These are phyloP conservation scores for Dromococcyx pavoninus DNA, from an alignment of 2,797 vertebrate species.

Conservation along the genomic window DNA sequence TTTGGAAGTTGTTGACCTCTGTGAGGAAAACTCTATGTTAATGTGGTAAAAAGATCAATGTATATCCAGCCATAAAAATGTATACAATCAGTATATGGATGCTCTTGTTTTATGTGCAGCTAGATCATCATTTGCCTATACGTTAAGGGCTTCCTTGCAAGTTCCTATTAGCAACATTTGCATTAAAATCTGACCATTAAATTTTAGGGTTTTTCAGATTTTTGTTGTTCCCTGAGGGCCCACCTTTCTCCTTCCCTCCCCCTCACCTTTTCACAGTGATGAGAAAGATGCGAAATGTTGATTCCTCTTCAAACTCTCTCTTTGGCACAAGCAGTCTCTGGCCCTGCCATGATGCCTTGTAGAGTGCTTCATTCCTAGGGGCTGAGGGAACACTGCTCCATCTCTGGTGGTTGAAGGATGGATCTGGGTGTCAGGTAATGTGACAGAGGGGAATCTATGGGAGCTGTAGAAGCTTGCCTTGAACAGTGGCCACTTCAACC, in stretches of 20 bases:
- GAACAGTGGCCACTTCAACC: neutral
- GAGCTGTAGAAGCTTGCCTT: neutral
- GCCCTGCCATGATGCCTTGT: neutral
- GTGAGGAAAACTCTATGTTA: neutral
- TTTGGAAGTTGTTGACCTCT: neutral
- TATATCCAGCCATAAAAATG: neutral
- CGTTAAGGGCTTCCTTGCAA: neutral
- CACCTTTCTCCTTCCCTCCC: neutral
- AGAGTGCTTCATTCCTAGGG: neutral
- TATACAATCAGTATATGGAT: neutral
- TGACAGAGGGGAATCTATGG: neutral
- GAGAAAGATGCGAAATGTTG: neutral
- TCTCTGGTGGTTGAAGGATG: neutral
- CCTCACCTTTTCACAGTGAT: neutral
- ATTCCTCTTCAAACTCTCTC: neutral
- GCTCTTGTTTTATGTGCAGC: neutral
- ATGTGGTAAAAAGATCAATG: neutral
- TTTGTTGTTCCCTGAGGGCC: neutral
- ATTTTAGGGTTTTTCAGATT: neutral
- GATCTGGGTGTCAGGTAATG: neutral
- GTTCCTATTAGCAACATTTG: neutral
- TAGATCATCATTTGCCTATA: neutral
- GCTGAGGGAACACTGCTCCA: neutral
- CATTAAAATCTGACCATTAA: neutral
- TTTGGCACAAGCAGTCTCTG: neutral